Evolutionary conservation across 2,888 invertebrate species (phyloP), one percentile per base, ranked within the genome.

Genomic region (Nymphalis c-album): DNA sequence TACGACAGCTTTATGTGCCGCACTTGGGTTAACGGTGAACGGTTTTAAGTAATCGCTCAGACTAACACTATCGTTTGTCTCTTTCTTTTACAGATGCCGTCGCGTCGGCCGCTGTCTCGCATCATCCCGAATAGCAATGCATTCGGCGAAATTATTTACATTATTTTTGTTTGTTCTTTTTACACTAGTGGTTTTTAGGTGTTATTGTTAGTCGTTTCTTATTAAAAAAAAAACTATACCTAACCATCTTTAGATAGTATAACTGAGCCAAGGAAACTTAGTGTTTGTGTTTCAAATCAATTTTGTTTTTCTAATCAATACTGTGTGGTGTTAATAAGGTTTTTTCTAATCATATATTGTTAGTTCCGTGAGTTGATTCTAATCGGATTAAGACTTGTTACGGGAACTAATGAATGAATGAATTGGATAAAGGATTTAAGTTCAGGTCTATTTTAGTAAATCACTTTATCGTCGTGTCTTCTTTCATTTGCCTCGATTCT

Each of bases 41-140:
- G 87, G 85, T 81, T 75, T 75, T 76, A 75, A 76, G 77, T 78
- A 76, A 81, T 80, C 76, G 74, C 74, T 73, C 80, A 78, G 71
- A 87, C 82, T 90, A 88, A 89, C 85, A 80, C 79, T 76, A 70
- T 76, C 82, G 79, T 86, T 85, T 88, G 84, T 91, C 88, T 91
- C 90, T 91, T 76, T 91, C 87, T 88, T 91, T 92, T 66, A 69
- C 91, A 92, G 91, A 88, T 91, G 80, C 81, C 77, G 78, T 72
- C 75, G 70, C 77, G 78, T 72, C 75, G 70, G 77, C 76, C 70
- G 80, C 79, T 75, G 77, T 83, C 83, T 81, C 82, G 76, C 81
- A 18, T 13, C 35, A 57, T 18, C 57, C 3, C 17, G 1, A 18
- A 57, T 57, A 8, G 35, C 40, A 35, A 53, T 31, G n/a, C n/a